Base-by-base conservation (phyloP, 2,888 invertebrate species). In the Ischnus inquisitorius region DNA sequence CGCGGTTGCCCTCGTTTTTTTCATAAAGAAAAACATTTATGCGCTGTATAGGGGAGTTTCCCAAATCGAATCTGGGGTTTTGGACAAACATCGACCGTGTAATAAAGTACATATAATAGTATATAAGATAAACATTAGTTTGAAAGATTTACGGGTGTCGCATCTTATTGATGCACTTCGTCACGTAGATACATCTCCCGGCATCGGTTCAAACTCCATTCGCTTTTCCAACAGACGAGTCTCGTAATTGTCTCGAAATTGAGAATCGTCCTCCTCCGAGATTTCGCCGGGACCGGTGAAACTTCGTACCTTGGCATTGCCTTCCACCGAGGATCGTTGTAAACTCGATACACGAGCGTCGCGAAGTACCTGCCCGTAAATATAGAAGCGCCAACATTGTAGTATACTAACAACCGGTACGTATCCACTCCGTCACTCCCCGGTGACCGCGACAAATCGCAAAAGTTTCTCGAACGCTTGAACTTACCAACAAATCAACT, bases 191-290 rank as follows among this genome's bases (percentile, higher is more conserved):
- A 69, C 75, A 79, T 64, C 65, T 74, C 65, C 16, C 43, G 34
- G 79, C 46, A 80, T 84, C 67, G 43, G 39, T 67, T 84, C 64
- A 64, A 80, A 68, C 72, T 77, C 48, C 64, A 25, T 14, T 1
- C n/a, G 25, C 54, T 16, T 74, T 67, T 74, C 39, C 65, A 16
- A 41, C 48, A 41, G 48, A 74, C 60, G 69, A 48, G 68, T 81
- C 74, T 28, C 84, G 84, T 84, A 78, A 84, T 84, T 81, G 77
- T 84, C 75, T 71, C 64, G 83, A 74, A 84, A 84, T 84, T 84
- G 83, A 81, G 84, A 84, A 78, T 84, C 78, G 74, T 81, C 64
- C 74, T 81, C 81, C 81, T 69, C 54, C 69, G 84, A 78, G 81
- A 84, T 81, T 54, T 54, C 54, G 65, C 43, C 68, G 64, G 48